Base-by-base conservation (phyloP, 2,797 vertebrate genomes). In the Vultur gryphus region DNA sequence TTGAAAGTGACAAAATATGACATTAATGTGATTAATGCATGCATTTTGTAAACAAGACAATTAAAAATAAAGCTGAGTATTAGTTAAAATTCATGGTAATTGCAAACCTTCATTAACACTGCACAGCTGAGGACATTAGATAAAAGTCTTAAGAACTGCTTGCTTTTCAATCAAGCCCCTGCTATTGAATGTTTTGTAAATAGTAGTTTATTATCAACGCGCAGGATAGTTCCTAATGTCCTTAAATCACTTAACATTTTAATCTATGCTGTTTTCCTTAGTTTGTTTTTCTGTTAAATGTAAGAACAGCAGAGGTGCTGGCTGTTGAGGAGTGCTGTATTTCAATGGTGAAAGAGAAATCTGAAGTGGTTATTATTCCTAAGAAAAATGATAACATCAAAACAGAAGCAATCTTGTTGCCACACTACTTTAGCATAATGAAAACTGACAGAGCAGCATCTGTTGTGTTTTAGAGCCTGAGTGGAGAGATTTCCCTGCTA, bases 81-180 rank as follows among this genome's bases (percentile, higher is more conserved):
- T 98, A 98, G 97, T 87, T 98, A 98, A 99, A 99, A 98, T 99
- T 98, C 97, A 98, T 98, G 97, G 97, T 98, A 98, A 98, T 99
- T 99, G 98, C 97, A 98, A 98, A 98, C 97, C 95, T 98, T 98
- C 97, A 98, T 99, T 99, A 98, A 98, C 97, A 98, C 92, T 79
- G 97, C 95, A 98, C 98, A 99, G 98, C 98, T 99, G 99, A 98
- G 98, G 96, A 98, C 97, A 98, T 76, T 89, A 99, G 98, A 99
- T 98, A 98, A 98, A 99, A 97, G 87, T 87, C 46, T 90, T 90
- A 97, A 96, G 95, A 95, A 94, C 87, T 95, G 51, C 72, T 71
- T 95, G 29, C 67, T 95, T 98, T 99, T 98, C 97, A 98, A 98
- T 97, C 95, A 97, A 96, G 87, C 87, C 87, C 62, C 64, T 92